Conservation (phyloP, 2,888 invertebrate species). For the Zhuqinia jingwanae region DNA sequence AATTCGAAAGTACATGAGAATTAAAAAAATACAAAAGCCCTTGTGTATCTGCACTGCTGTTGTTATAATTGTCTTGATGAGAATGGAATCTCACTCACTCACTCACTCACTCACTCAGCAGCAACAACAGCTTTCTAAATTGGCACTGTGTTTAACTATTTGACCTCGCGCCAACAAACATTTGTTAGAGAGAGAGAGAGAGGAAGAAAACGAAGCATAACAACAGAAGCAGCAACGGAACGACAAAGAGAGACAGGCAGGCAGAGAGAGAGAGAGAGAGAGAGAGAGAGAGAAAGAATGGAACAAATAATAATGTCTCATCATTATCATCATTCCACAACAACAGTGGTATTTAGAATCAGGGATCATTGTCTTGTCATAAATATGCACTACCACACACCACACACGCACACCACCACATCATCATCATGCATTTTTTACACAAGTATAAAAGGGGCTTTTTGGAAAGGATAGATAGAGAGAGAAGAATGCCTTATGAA, state of each 20-base stretch:
- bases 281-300: slow-evolving; percentile 21
- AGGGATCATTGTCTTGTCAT: slow-evolving; percentile 56
- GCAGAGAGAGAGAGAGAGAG: slow-evolving; percentile 4
- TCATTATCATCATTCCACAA: slow-evolving; percentile 18
- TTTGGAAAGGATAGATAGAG: neutral
- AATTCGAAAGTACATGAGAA: slow-evolving; percentile 14
- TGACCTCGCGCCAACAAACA: slow-evolving; percentile 76
- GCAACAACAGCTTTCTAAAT: slow-evolving; percentile 78
- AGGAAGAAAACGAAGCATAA: slow-evolving; percentile 28
- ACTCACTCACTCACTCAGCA: slow-evolving; percentile 17
- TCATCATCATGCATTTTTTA: slow-evolving; percentile 3
- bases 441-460: neutral
- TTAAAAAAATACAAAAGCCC: slow-evolving; percentile 35
- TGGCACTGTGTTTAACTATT: slow-evolving; percentile 77
- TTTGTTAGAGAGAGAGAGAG: slow-evolving; percentile 34
- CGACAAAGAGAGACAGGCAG: neutral
- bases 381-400: neutral
- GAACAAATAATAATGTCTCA: slow-evolving; percentile 61
- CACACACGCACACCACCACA: neutral
- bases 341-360: neutral
- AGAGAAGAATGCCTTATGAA: slow-evolving; percentile 1
- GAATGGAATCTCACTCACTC: slow-evolving; percentile 39
- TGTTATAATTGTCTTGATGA: neutral
- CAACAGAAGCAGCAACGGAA: slow-evolving; percentile 46
- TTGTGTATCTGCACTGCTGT: neutral